Conservation (phyloP, 2,888 invertebrate species). For the Callimorpha dominula region DNA sequence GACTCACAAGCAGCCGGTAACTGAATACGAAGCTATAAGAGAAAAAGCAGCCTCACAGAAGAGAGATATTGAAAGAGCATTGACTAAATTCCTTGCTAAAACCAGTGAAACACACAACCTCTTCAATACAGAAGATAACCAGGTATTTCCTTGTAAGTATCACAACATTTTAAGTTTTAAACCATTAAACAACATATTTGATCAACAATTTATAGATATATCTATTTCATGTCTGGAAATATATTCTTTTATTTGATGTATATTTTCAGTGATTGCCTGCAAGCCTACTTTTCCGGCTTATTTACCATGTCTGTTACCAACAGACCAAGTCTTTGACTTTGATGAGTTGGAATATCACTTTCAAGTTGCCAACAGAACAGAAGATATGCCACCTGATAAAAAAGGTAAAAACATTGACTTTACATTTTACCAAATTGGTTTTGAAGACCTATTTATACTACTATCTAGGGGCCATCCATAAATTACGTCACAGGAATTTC, state of each 20-base stretch:
- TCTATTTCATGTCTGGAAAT: too few relatives aligned
- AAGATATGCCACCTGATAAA: conserved; percentile 87
- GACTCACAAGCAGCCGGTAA: conserved; percentile 98
- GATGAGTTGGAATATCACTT: conserved; percentile 93
- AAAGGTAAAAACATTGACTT: conserved; percentile 65
- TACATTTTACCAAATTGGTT: too few relatives aligned
- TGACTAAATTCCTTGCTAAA: conserved; percentile 97
- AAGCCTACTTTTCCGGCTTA: conserved; percentile 95
- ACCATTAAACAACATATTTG: too few relatives aligned
- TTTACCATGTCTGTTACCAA: conserved; percentile 94
- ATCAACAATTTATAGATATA: too few relatives aligned
- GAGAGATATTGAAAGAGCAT: conserved; percentile 96
- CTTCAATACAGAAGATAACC: conserved; percentile 95
- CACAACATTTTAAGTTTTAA: not conserved
- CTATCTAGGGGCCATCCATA: too few relatives aligned
- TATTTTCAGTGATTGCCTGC: conserved; percentile 92
- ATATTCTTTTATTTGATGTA: not conserved
- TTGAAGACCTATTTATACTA: not conserved
- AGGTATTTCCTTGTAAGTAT: conserved; percentile 94
- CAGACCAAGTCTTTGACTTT: conserved; percentile 97
- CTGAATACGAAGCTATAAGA: conserved; percentile 98
- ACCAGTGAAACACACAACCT: conserved; percentile 96
- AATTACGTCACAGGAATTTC: too few relatives aligned
- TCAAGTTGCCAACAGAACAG: conserved; percentile 88
- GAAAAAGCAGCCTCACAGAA: conserved; percentile 98